Conservation (phyloP, 1,140 invertebrate species). For the Belonocnema kinseyi region DNA sequence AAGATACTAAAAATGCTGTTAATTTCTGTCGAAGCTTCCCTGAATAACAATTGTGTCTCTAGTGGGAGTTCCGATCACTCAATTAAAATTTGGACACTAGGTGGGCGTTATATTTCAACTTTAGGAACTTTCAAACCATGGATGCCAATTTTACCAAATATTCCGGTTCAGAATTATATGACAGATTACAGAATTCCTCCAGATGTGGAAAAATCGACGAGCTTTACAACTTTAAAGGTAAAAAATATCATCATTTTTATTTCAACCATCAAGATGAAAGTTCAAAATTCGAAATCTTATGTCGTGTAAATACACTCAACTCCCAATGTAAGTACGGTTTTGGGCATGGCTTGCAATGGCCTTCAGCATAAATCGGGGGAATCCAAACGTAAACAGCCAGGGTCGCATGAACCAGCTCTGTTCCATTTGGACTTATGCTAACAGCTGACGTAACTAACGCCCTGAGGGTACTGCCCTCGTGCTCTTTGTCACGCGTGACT, state of each 20-base stretch:
- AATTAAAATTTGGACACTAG: slow-evolving; percentile 82
- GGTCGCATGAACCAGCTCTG: too few relatives aligned
- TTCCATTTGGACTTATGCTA: too few relatives aligned
- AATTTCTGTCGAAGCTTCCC: too few relatives aligned
- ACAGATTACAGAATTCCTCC: slow-evolving; percentile 77
- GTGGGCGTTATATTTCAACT: slow-evolving; percentile 82
- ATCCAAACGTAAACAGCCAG: too few relatives aligned
- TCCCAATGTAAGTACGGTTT: too few relatives aligned
- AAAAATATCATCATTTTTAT: background rate
- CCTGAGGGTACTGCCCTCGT: too few relatives aligned
- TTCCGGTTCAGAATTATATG: slow-evolving; percentile 64
- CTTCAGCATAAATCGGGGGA: too few relatives aligned
- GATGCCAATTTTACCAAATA: slow-evolving; percentile 73
- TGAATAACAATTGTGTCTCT: slow-evolving; percentile 1
- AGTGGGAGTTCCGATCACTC: slow-evolving; percentile 84
- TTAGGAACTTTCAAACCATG: slow-evolving; percentile 81
- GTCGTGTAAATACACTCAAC: too few relatives aligned
- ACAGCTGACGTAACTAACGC: too few relatives aligned
- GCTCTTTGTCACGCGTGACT: too few relatives aligned
- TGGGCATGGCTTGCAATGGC: too few relatives aligned
- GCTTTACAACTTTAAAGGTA: slow-evolving; percentile 79
- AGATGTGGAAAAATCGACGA: slow-evolving; percentile 80
- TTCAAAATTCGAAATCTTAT: background rate
- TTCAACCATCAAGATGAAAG: background rate
- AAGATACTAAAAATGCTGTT: background rate